Conservation (phyloP, 2,888 invertebrate species). For the Cataglyphis albicans region DNA sequence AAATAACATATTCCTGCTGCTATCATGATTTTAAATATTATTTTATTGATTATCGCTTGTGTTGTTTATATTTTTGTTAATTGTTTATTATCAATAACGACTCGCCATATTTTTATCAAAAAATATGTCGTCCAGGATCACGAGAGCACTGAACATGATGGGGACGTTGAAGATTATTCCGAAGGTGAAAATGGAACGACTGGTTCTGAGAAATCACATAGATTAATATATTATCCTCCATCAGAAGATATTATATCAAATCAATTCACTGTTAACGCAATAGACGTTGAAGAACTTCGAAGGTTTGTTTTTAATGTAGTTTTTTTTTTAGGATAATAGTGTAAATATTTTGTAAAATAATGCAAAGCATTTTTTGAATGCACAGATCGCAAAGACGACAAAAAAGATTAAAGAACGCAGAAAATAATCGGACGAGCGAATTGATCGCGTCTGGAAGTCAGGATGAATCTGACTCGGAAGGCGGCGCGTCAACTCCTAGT, state of each 20-base stretch:
- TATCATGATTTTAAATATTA: not conserved
- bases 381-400: slow-evolving; percentile 81
- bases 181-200: slow-evolving; percentile 90
- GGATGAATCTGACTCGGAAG: slow-evolving; percentile 89
- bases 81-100: not conserved
- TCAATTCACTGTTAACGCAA: slow-evolving; percentile 95
- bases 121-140: slow-evolving; percentile 83
- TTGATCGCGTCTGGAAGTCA: slow-evolving; percentile 87
- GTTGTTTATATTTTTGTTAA: not conserved
- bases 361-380: not conserved
- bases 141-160: slow-evolving; percentile 93
- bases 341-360: not conserved
- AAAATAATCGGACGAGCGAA: slow-evolving; percentile 82
- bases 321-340: not conserved
- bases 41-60: slow-evolving; percentile 24
- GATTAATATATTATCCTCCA: slow-evolving; percentile 92
- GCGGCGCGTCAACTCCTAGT: slow-evolving; percentile 92
- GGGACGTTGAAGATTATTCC: slow-evolving; percentile 94
- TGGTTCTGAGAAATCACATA: slow-evolving; percentile 89
- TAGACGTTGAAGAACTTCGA: slow-evolving; percentile 94
- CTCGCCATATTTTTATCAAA: not conserved
- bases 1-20: slow-evolving; percentile 13
- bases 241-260: slow-evolving; percentile 89
- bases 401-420: slow-evolving; percentile 79
- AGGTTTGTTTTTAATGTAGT: slow-evolving; percentile 86